Evolutionary conservation across 1,140 invertebrate species (phyloP).

Genomic region (Zaprionus gabonicus): DNA sequence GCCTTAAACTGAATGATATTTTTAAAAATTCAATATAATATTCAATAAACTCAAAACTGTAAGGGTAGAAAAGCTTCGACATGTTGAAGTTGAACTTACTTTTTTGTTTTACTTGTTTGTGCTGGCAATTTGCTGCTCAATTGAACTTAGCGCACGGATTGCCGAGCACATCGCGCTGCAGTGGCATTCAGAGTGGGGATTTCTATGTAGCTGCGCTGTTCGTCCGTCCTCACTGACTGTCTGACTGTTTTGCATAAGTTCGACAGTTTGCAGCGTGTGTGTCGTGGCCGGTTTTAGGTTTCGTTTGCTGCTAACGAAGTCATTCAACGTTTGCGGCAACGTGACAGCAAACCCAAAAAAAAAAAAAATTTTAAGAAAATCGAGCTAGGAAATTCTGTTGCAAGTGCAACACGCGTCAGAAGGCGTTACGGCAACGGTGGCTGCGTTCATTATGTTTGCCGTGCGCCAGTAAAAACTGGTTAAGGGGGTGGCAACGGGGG

Average conservation of each 20-base stretch:
- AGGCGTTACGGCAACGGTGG: not conserved
- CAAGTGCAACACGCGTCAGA: slow-evolving; percentile 51
- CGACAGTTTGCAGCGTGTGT: slow-evolving; percentile 52
- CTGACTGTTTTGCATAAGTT: slow-evolving; percentile 75
- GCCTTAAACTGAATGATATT: no score
- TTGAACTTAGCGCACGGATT: slow-evolving; percentile 59
- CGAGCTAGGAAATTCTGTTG: slow-evolving; percentile 19
- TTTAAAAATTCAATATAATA: no score
- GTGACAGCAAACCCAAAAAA: slow-evolving; percentile 14
- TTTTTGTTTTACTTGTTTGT: slow-evolving; percentile 41
- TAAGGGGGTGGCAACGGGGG: not conserved
- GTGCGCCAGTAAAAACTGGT: slow-evolving; percentile 16
- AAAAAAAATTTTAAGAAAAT: slow-evolving; percentile 17
- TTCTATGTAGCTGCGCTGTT: slow-evolving; percentile 10
- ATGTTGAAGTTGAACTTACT: not conserved
- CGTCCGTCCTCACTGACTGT: slow-evolving; percentile 2
- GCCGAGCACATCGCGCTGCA: slow-evolving; percentile 20
- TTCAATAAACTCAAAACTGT: no score
- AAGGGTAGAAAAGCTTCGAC: not conserved
- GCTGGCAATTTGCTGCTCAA: slow-evolving; percentile 76
- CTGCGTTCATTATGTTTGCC: slow-evolving; percentile 70
- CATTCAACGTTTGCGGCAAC: slow-evolving; percentile 67
- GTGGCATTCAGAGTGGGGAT: slow-evolving; percentile 32
- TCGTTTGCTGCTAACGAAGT: slow-evolving; percentile 66
- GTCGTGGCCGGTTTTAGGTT: slow-evolving; percentile 33